These are phyloP conservation scores for Melospiza melodia DNA, from an alignment of 2,113 vertebrate species.

Conservation along the genomic window DNA sequence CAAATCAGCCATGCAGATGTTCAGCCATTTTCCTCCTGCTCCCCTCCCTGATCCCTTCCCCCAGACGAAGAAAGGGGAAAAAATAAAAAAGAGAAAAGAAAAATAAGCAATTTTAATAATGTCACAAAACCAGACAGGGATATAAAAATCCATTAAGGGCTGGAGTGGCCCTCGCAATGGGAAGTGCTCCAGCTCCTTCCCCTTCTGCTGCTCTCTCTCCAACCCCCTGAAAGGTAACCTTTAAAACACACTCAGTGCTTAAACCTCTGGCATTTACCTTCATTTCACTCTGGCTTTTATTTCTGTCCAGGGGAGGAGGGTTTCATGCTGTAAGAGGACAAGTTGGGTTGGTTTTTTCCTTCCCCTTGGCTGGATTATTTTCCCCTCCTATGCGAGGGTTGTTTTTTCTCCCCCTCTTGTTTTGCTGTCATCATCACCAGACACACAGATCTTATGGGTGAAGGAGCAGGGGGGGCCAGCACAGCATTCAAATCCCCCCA, in stretches of 20 bases:
- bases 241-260: constrained; percentile 58
- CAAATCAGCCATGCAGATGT: background rate
- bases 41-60: background rate
- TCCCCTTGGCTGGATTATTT: background rate
- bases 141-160: constrained; percentile 56
- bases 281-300: constrained; percentile 62
- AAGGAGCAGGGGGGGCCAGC: background rate
- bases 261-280: constrained; percentile 73
- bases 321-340: constrained; percentile 14
- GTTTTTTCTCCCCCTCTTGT: background rate
- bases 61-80: background rate
- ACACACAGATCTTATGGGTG: accelerated
- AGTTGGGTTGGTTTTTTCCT: background rate
- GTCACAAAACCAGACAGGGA: background rate
- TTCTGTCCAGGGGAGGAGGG: constrained; percentile 35
- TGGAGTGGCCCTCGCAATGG: constrained; percentile 21
- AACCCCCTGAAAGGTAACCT: constrained; percentile 68
- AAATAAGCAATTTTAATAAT: constrained; percentile 58
- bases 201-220: background rate
- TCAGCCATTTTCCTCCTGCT: background rate
- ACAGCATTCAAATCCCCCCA: background rate
- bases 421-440: background rate
- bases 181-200: constrained; percentile 21
- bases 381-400: background rate
- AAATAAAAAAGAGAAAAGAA: background rate